Conservation (phyloP, 2,888 invertebrate genomes). For the Tipula confusa region DNA sequence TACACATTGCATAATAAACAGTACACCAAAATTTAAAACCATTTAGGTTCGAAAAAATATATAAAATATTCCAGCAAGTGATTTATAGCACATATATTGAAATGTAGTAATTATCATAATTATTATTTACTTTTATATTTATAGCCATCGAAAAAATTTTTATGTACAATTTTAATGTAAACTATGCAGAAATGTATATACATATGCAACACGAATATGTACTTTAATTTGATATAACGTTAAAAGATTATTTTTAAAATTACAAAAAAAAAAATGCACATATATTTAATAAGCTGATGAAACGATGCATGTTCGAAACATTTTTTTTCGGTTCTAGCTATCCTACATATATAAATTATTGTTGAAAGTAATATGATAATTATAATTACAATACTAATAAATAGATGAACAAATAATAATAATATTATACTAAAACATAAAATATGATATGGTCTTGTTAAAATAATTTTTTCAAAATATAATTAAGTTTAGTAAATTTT, state of each 20-base stretch:
- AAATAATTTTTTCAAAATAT: neutral
- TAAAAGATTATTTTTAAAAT: neutral
- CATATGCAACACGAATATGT: neutral
- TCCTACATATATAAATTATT: neutral
- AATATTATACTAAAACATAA: neutral
- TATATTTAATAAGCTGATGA: constrained; percentile 21
- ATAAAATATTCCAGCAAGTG: neutral
- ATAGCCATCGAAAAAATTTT: neutral
- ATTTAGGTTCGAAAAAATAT: neutral
- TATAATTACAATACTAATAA: neutral
- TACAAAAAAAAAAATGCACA: neutral
- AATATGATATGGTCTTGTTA: neutral
- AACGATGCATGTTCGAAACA: neutral
- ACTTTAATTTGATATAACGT: neutral
- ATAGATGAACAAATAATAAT: neutral
- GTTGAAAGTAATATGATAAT: neutral
- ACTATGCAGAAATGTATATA: neutral
- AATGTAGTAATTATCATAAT: constrained; percentile 16
- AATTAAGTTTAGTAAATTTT: neutral
- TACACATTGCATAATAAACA: neutral
- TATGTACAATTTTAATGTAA: neutral
- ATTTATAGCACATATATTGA: neutral
- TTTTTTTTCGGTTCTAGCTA: neutral
- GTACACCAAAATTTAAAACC: neutral
- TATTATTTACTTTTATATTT: constrained; percentile 12